Evolutionary conservation across 1,140 invertebrate species (phyloP), one percentile per base, ranked within the genome.

Genomic region (Metaphire vulgaris): DNA sequence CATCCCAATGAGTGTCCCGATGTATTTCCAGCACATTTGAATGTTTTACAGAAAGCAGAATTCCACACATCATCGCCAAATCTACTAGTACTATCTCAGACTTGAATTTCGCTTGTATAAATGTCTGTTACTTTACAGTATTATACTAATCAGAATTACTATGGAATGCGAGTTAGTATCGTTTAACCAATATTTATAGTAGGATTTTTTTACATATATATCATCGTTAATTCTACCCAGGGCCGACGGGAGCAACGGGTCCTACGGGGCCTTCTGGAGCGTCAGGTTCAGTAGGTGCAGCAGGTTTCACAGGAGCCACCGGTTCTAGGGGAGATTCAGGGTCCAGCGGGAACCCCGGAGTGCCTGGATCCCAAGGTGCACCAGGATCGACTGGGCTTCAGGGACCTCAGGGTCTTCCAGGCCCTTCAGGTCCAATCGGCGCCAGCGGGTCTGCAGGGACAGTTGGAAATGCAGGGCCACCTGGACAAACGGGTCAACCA

Each of bases 331-430:
- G 75, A 72, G 33, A 14, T 72, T 30, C 33, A 26, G 64, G 75
- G n/a, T 6, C n/a, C 21, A 29, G 2, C 1, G 75, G 75, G 12
- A n/a, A 72, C 28, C 69, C 69, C n/a, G 69, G 69, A 2, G 26
- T n/a, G 1, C 69, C 28, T 29, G 74, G 65, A 28, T 26, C 65
- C n/a, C 26, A 2, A 16, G 41, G 65, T 21, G 30, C 28, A 26
- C 26, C 21, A 29, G 74, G 74, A 1, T 26, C 26, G 29, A 26
- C 64, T 28, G 74, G 74, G 32, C 33, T 2, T 33, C 28, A 56
- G 1, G 74, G 74, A 75, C 66, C 66, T 14, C 68, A 26, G 30
- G 76, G 76, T 73, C 15, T 14, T 14, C 41, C 65, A n/a, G 74
- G 74, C 33, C 30, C 34, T 28, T 64, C 69, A 66, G 76, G 76